Conservation (phyloP, 2,113 vertebrate genomes). For the Smithornis capensis region DNA sequence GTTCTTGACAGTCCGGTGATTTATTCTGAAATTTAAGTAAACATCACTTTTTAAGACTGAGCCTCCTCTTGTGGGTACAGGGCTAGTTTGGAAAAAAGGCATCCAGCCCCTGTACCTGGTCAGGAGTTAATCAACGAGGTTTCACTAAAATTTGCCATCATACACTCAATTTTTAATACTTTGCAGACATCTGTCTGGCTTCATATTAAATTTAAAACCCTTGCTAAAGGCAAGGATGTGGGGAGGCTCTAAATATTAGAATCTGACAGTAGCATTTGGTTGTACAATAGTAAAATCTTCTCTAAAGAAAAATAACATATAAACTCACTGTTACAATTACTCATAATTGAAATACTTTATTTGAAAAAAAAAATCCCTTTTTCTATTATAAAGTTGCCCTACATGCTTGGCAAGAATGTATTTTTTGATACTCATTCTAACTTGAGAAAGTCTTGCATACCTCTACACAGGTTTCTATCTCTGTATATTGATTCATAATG, state of each 20-base stretch:
- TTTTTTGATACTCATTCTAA: background rate
- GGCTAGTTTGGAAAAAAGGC: background rate
- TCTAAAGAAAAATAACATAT: background rate
- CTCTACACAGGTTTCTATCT: slow-evolving; percentile 98
- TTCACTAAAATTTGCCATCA: background rate
- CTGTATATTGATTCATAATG: slow-evolving; percentile 98
- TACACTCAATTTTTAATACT: background rate
- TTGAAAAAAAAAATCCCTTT: background rate
- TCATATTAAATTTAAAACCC: background rate
- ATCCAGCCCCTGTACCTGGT: background rate
- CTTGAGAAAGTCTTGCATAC: slow-evolving; percentile 68
- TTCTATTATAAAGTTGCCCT: background rate
- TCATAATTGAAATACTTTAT: background rate
- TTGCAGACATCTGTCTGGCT: background rate
- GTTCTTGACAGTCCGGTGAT: background rate
- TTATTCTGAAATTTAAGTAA: background rate
- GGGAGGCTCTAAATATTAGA: background rate
- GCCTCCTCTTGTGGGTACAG: background rate
- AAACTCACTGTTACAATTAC: background rate
- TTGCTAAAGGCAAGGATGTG: background rate
- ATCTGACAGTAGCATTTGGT: background rate
- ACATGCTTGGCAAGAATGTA: background rate
- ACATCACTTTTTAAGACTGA: background rate
- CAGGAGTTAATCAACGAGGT: background rate
- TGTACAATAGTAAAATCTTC: background rate